phyloP scores from a whole-genome alignment of 2,888 invertebrate species.

The Dyspetes luteomarginatus region DNA sequence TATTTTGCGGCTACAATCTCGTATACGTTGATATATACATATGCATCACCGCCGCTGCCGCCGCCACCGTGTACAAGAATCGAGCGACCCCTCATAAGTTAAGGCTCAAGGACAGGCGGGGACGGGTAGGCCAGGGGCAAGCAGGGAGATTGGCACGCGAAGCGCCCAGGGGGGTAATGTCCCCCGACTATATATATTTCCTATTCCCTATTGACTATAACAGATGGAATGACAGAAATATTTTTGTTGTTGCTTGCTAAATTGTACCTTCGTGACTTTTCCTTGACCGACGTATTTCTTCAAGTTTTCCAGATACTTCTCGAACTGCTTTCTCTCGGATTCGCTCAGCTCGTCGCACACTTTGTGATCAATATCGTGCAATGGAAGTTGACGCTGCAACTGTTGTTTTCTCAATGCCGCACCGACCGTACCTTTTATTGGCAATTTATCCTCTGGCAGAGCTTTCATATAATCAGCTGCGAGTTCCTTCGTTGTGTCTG shows the following conservation, averaged over 20 bases:
- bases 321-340: slow-evolving; percentile 83
- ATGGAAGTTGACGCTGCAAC: slow-evolving; percentile 92
- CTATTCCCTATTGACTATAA: too few relatives aligned
- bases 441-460: slow-evolving; percentile 86
- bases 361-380: slow-evolving; percentile 90
- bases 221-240: too few relatives aligned
- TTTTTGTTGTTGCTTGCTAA: slow-evolving; percentile 73
- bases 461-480: slow-evolving; percentile 87
- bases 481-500: slow-evolving; percentile 87
- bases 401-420: slow-evolving; percentile 91
- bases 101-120: too few relatives aligned
- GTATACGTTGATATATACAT: too few relatives aligned
- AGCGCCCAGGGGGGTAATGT: too few relatives aligned
- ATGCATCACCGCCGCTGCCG: too few relatives aligned
- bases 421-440: slow-evolving; percentile 92
- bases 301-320: slow-evolving; percentile 86
- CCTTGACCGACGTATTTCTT: slow-evolving; percentile 91
- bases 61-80: too few relatives aligned
- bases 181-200: too few relatives aligned
- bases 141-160: too few relatives aligned
- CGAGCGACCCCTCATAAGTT: too few relatives aligned
- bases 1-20: too few relatives aligned
- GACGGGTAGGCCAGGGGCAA: too few relatives aligned
- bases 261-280: slow-evolving; percentile 87
- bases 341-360: slow-evolving; percentile 85